Evolutionary conservation across 1,140 invertebrate species (phyloP), one percentile per base, ranked within the genome.

Genomic region (Monomorium pharaonis): DNA sequence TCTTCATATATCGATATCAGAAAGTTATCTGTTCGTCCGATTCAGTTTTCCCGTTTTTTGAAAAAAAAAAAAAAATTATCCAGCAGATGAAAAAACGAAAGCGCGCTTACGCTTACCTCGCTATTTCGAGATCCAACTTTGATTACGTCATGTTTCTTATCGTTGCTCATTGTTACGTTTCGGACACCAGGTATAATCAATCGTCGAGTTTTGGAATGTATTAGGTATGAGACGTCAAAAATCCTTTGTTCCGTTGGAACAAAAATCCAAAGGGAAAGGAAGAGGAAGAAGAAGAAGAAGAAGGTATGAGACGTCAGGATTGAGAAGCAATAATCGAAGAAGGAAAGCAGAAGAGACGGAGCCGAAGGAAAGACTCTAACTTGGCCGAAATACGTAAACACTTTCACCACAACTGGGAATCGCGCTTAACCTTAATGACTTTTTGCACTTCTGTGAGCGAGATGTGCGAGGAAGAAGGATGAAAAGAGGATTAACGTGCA

Each of bases 41-140:
- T 18, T 6, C 1, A 7, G 6, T 37, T 80, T 44, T 12, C 12
- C n/a, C 14, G 10, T 1, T 7, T 1, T 7, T n/a, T 14, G 12
- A 3, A 30, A 75, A 0, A n/a, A 24, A 44, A 44, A 21, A 54
- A 51, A 16, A 18, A 16, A 5, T 42, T 63, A 21, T 14, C 6
- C 21, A 21, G 0, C 27, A 24, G 16, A 0, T 18, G 21, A 2
- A 56, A 44, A 21, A 58, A 7, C 16, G 14, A 60, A 44, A 58
- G 18, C 84, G 85, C 37, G 7, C 7, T 37, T 87, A 18, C 70
- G 81, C 92, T 94, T 94, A 96, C 96, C 95, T 97, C 96, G 91
- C 97, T 97, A 95, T 97, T 97, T 76, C 97, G 95, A 63, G 97
- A 97, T 10, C 97, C 97, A 81, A 97, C 96, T 86, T 94, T 92